These are phyloP conservation scores for Drosophila paranaensis DNA, from an alignment of 2,888 invertebrate species.

Conservation along the genomic window DNA sequence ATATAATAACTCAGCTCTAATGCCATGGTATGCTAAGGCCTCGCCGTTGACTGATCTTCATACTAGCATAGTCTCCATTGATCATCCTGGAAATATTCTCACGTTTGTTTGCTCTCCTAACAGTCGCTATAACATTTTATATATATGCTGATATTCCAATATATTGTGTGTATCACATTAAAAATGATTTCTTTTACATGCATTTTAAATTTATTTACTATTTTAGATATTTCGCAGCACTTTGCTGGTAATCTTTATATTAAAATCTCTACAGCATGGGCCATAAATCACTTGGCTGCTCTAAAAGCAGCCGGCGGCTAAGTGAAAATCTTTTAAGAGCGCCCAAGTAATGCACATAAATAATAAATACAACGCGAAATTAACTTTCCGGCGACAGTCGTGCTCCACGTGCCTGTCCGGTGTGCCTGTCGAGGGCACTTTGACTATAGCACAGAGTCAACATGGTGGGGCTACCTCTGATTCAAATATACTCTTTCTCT, in stretches of 20 bases:
- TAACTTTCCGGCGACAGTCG: conserved; percentile 75
- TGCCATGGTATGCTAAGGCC: too few relatives aligned
- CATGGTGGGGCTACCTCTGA: background rate
- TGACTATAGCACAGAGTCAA: conserved; percentile 36
- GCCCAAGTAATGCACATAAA: conserved; percentile 73
- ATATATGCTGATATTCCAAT: background rate
- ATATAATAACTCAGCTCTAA: too few relatives aligned
- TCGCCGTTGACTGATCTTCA: too few relatives aligned
- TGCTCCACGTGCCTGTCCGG: conserved; percentile 59
- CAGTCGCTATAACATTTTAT: too few relatives aligned
- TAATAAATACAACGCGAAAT: conserved; percentile 75
- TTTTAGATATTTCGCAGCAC: conserved; percentile 8
- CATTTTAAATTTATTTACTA: conserved; percentile 4
- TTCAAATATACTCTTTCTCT: conserved; percentile 3
- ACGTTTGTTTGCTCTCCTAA: too few relatives aligned
- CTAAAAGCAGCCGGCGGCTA: conserved; percentile 47
- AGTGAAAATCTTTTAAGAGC: conserved; percentile 73
- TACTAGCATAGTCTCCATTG: too few relatives aligned
- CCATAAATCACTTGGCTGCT: conserved; percentile 49
- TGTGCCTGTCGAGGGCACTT: conserved; percentile 6
- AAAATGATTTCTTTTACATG: too few relatives aligned
- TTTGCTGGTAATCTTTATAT: conserved; percentile 34
- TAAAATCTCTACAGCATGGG: conserved; percentile 32
- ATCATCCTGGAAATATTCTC: too few relatives aligned
- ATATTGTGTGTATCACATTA: background rate